phyloP scores from a whole-genome alignment of 2,888 invertebrate genomes.

The Scaptomyza caliginosa region DNA sequence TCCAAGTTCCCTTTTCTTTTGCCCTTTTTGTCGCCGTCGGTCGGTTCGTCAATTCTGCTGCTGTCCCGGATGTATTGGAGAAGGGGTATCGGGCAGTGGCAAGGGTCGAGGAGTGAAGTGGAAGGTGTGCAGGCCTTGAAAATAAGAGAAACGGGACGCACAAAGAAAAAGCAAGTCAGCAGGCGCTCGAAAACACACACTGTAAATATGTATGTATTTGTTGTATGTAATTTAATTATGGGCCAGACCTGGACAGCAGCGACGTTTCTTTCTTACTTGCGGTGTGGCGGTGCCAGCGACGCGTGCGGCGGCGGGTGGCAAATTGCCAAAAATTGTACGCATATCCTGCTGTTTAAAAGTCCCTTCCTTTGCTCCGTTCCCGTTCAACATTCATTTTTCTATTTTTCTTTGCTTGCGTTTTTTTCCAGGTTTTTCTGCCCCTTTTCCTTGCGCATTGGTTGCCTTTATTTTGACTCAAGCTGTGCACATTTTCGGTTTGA shows the following conservation, averaged over 20 bases:
- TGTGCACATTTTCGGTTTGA: conserved; percentile 80
- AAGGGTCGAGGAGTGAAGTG: conserved; percentile 4
- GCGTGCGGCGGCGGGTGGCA: conserved; percentile 75
- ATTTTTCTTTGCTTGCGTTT: conserved; percentile 3
- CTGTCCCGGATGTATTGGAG: conserved; percentile 47
- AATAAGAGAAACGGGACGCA: conserved; percentile 36
- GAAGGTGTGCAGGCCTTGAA: conserved; percentile 56
- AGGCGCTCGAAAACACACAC: conserved; percentile 48
- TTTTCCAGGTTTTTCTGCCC: conserved; percentile 62
- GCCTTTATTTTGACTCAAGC: conserved; percentile 74
- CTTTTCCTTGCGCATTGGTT: conserved; percentile 43
- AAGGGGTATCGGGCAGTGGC: neutral
- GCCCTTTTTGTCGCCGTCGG: conserved; percentile 9
- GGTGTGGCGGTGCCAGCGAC: conserved; percentile 26
- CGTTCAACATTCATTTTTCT: neutral
- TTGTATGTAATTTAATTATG: conserved; percentile 76
- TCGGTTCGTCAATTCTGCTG: conserved; percentile 30
- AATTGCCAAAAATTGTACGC: conserved; percentile 80
- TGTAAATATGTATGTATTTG: conserved; percentile 26
- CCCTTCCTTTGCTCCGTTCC: conserved; percentile 31
- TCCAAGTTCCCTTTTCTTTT: conserved; percentile 37
- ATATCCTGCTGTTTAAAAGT: conserved; percentile 79
- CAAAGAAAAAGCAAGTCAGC: conserved; percentile 74
- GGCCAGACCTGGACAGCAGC: conserved; percentile 53
- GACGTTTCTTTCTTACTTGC: conserved; percentile 11